Conservation (phyloP, 2,113 vertebrate genomes). For the Calyptomena viridis region DNA sequence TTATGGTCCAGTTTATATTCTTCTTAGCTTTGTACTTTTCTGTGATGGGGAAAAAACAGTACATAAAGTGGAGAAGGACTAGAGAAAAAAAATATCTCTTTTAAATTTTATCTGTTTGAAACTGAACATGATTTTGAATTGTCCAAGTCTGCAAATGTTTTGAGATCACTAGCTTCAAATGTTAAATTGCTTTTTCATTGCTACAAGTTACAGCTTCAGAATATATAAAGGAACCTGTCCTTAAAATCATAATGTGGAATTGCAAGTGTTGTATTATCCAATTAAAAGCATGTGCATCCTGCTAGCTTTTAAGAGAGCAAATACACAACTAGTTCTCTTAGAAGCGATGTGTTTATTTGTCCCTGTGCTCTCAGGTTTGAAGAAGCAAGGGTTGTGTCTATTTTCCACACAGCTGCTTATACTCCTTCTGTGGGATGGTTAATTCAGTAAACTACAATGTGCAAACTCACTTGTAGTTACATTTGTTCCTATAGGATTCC, state of each 20-base stretch:
- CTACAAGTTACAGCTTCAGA: background rate
- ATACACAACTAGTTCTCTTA: background rate
- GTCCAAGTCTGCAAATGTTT: background rate
- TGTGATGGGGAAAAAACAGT: background rate
- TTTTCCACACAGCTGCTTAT: background rate
- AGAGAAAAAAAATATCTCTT: background rate
- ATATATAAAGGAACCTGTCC: background rate
- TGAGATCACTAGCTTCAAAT: background rate
- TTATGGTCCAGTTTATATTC: background rate
- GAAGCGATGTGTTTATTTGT: background rate
- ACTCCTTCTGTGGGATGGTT: background rate
- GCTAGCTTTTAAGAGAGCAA: background rate
- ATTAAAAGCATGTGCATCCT: background rate
- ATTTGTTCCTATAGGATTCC: background rate
- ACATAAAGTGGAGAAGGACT: background rate
- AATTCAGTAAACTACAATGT: background rate
- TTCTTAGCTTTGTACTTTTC: background rate
- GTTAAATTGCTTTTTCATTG: conserved; percentile 2
- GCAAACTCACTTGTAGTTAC: background rate
- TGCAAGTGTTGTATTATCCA: background rate
- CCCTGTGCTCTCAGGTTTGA: background rate
- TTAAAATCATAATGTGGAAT: background rate
- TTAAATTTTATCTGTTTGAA: background rate
- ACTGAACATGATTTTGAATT: background rate
- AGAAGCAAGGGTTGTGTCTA: background rate